Conservation (phyloP, 2,888 invertebrate genomes). For the Nomada flava region DNA sequence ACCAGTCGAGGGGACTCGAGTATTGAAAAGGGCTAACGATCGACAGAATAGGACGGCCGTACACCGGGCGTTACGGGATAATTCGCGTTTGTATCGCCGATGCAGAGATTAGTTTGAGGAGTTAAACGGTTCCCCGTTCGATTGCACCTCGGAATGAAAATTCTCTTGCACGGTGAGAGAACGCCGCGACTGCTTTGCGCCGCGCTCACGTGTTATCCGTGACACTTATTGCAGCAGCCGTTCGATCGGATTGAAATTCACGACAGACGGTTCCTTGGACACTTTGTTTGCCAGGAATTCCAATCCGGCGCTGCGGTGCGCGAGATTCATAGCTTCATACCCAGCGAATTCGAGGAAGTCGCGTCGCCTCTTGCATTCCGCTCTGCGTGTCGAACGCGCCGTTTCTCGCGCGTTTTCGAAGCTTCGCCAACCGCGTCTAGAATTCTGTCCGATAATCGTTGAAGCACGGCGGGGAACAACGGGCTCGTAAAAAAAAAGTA, state of each 20-base stretch:
- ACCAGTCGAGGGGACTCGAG: neutral
- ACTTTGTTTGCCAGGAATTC: constrained; percentile 63
- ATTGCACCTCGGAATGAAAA: constrained; percentile 29
- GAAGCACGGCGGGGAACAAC: neutral
- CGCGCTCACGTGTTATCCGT: constrained; percentile 69
- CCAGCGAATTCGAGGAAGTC: constrained; percentile 1
- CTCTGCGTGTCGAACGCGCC: neutral
- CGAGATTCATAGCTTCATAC: constrained; percentile 5
- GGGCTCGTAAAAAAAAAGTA: neutral
- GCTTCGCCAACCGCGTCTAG: neutral
- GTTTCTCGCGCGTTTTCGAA: neutral
- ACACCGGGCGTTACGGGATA: neutral
- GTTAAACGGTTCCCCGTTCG: neutral
- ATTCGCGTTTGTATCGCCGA: neutral
- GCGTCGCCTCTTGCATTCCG: neutral
- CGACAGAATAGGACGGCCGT: neutral
- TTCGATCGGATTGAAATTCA: constrained; percentile 62
- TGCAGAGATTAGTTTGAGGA: neutral
- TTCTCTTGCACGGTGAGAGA: neutral
- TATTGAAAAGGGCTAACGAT: neutral
- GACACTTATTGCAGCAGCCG: constrained; percentile 77
- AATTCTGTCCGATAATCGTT: constrained; percentile 8
- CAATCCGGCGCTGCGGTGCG: constrained; percentile 44
- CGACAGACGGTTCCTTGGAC: constrained; percentile 36
- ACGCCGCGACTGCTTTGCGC: constrained; percentile 32